phyloP scores from a whole-genome alignment of 2,888 invertebrate species.

The Pandemis cinnamomeana region DNA sequence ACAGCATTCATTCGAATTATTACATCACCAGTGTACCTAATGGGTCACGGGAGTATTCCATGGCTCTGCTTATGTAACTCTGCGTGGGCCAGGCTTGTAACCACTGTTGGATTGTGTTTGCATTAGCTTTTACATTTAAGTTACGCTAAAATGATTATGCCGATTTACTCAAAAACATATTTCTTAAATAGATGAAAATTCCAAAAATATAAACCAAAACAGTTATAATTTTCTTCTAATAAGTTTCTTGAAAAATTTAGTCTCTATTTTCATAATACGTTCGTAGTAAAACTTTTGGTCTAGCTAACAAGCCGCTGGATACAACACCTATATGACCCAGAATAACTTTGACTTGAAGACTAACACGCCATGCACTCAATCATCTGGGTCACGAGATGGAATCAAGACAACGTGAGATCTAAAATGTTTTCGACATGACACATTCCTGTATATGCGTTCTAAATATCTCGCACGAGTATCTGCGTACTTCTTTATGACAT shows the following conservation, averaged over 20 bases:
- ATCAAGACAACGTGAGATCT: constrained; percentile 38
- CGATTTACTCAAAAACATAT: not conserved
- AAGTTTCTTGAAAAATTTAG: too few relatives aligned
- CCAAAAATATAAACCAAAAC: not conserved
- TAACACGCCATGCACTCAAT: constrained; percentile 56
- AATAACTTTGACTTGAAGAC: constrained; percentile 32
- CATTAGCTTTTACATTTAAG: constrained; percentile 5
- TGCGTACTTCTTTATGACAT: constrained; percentile 18
- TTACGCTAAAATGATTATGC: not conserved
- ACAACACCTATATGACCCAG: not conserved
- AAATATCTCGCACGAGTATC: constrained; percentile 33
- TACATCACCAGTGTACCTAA: constrained; percentile 58
- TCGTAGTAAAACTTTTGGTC: not conserved
- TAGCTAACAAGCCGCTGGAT: not conserved
- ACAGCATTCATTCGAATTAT: constrained; percentile 51
- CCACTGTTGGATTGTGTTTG: not conserved
- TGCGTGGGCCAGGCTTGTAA: constrained; percentile 49
- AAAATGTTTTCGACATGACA: constrained; percentile 44
- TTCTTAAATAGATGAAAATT: not conserved
- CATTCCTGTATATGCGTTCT: constrained; percentile 37
- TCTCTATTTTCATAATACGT: not conserved
- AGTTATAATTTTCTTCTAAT: not conserved
- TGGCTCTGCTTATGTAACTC: constrained; percentile 57
- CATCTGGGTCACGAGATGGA: constrained; percentile 62
- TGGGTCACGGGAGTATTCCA: constrained; percentile 59